A percentile compares a stretch with the other conserved stretches of the same genome.
Conservation (phyloP, 2,888 invertebrate species). For the Caenorhabditis panamensis region DNA sequence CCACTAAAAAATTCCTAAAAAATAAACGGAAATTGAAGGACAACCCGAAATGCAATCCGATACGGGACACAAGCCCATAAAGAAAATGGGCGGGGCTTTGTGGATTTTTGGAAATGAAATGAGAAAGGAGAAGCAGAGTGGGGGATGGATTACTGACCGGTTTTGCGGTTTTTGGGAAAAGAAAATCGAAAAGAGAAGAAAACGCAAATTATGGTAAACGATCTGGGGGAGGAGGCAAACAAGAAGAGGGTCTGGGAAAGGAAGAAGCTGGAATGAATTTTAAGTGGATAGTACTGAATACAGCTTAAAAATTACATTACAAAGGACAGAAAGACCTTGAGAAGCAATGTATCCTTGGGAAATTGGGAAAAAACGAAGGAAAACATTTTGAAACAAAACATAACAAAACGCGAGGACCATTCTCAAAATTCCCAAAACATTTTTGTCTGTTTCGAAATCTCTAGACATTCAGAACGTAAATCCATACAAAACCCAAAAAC, state of each 20-base stretch:
- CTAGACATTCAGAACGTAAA: too few species aligned
- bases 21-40: not conserved
- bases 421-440: too few species aligned
- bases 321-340: too few species aligned
- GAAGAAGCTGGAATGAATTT: not conserved
- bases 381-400: not conserved
- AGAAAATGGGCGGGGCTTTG: conserved; percentile 36
- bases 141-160: conserved; percentile 59
- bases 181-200: conserved; percentile 21
- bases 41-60: conserved; percentile 21
- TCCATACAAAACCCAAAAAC: not conserved
- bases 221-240: conserved; percentile 8
- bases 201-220: conserved; percentile 56
- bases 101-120: conserved; percentile 35
- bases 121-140: conserved; percentile 5
- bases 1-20: not conserved
- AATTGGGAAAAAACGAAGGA: not conserved
- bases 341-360: too few species aligned
- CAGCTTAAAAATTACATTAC: too few species aligned
- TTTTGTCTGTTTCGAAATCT: too few species aligned
- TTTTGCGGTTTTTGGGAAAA: conserved; percentile 48
- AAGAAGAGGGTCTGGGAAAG: not conserved
- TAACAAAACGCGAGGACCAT: not conserved
- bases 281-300: not conserved
- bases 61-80: not conserved